These are phyloP conservation scores for Phoeniculus purpureus DNA, from an alignment of 2,797 vertebrate genomes.

Conservation along the genomic window DNA sequence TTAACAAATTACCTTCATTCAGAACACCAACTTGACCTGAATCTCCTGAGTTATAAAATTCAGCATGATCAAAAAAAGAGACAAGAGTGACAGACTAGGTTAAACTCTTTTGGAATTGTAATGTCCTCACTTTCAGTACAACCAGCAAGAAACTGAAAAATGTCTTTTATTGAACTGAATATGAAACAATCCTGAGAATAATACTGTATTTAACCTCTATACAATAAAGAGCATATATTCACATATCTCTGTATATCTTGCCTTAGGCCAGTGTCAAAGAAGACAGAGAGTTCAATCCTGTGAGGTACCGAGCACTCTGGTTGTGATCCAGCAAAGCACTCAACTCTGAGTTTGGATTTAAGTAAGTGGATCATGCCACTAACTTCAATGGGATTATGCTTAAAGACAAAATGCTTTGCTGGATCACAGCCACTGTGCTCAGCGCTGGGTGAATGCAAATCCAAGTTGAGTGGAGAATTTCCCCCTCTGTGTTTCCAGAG, in stretches of 20 bases:
- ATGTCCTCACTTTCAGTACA: background rate
- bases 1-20: conserved; percentile 40
- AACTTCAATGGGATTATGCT: conserved; percentile 32
- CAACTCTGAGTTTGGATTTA: conserved; percentile 4
- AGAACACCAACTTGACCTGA: background rate
- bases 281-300: background rate
- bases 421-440: conserved; percentile 30
- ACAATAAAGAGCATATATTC: background rate
- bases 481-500: background rate
- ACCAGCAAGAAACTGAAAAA: background rate
- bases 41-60: conserved; percentile 10
- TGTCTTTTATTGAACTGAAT: background rate
- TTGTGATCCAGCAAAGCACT: conserved; percentile 46
- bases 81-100: background rate
- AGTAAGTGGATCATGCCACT: background rate
- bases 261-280: conserved; percentile 16
- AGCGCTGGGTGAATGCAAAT: background rate
- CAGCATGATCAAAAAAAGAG: conserved; percentile 9
- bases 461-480: background rate
- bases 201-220: background rate
- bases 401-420: conserved; percentile 51
- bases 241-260: background rate
- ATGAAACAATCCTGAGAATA: conserved; percentile 32
- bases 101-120: background rate
- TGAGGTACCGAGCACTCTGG: conserved; percentile 8